Base-by-base conservation (phyloP, 2,888 invertebrate genomes). In the Standfussiana lucernea region DNA sequence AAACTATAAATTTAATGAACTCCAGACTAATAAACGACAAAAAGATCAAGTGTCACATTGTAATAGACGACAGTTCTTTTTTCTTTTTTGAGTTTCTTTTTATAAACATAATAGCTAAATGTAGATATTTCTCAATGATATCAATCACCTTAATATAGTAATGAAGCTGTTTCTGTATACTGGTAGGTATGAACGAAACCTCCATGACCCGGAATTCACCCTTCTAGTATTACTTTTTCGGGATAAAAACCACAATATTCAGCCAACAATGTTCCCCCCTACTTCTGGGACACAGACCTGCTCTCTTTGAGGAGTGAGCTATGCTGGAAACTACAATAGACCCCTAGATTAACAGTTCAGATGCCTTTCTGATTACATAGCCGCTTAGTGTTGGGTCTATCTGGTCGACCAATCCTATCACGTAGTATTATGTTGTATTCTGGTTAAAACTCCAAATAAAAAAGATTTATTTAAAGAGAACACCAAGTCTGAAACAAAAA, bases 11-110 rank as follows among this genome's bases (percentile, higher is more conserved):
- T 80, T 65, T 50, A 82, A 70, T 66, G 45, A 76, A 59, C 15
- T 76, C 45, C 59, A 61, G 69, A 82, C 77, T 74, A 21, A 79
- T 13, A 62, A 74, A 79, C 3, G 59, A 40, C 66, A 24, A 32
- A 53, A 80, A 66, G 69, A 40, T 77, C 83, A 82, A 77, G 53
- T 70, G 80, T 70, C 69, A 61, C 15, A 3, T n/a, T 28, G 35
- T 35, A 59, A 69, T 65, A 40, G 13, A 67, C 40, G 15, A 37
- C 24, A 65, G 47, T 37, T 65, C 65, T 53, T 37, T 32, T n/a
- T 3, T 13, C 42, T 50, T 8, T 65, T 53, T 56, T 53, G 7
- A 11, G 28, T 24, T 8, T 35, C 10, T 32, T 59, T 59, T 32
- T 32, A 4, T 50, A 35, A 6, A 62, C 28, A 75, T 32, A 72